phyloP scores from a whole-genome alignment of 2,113 vertebrate genomes.

The Mesocricetus auratus region DNA sequence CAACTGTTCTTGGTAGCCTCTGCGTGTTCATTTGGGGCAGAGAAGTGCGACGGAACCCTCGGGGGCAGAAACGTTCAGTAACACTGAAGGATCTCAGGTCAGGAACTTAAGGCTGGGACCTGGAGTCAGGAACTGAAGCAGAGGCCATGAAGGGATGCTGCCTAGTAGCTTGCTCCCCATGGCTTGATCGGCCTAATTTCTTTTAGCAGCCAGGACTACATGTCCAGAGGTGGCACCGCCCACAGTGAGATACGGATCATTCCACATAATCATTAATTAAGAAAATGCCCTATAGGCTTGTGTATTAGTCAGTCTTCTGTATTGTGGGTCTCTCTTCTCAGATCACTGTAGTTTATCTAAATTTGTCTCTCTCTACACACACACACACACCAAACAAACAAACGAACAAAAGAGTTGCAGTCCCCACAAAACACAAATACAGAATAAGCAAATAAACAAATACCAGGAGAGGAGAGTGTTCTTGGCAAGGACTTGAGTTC shows the following conservation, averaged over 20 bases:
- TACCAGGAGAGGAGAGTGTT: neutral
- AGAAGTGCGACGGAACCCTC: too few species aligned
- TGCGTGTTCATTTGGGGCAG: too few species aligned
- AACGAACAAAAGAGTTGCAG: neutral
- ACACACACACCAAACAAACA: neutral
- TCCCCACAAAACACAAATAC: neutral
- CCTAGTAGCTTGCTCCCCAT: neutral
- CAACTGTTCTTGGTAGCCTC: too few species aligned
- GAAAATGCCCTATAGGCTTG: neutral
- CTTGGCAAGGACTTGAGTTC: neutral
- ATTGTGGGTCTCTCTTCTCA: neutral
- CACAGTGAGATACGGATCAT: neutral
- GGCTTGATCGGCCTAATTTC: neutral
- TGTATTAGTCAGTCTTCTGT: neutral
- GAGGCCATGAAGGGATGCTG: neutral
- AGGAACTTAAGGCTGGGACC: neutral
- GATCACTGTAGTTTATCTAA: neutral
- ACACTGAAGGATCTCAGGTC: too few species aligned
- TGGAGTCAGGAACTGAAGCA: neutral
- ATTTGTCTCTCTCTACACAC: neutral
- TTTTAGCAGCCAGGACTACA: neutral
- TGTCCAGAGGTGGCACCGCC: neutral
- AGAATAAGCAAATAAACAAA: neutral
- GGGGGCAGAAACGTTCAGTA: too few species aligned
- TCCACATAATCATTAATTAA: neutral